Conservation (phyloP, 2,888 invertebrate genomes). For the Drosophila meridiana region DNA sequence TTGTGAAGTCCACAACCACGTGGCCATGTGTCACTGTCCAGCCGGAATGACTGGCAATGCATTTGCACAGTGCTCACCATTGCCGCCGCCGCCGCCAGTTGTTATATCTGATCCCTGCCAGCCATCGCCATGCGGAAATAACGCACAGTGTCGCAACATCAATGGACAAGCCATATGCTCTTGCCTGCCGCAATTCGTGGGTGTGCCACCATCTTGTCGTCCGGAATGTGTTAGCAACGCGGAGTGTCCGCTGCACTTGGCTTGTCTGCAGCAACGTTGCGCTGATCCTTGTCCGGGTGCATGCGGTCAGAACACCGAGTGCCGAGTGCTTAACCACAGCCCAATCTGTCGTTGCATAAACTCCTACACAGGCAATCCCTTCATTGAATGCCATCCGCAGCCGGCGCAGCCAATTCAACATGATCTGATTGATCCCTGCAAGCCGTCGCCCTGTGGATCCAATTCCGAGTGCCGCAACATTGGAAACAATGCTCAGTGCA, state of each 20-base stretch:
- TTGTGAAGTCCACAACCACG: conserved; percentile 90
- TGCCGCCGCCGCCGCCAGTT: conserved; percentile 80
- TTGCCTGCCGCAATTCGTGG: conserved; percentile 89
- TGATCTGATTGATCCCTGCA: conserved; percentile 86
- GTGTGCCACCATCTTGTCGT: conserved; percentile 90
- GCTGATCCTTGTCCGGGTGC: conserved; percentile 91
- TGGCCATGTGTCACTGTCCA: conserved; percentile 90
- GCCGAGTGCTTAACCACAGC: conserved; percentile 90
- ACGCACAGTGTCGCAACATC: conserved; percentile 89
- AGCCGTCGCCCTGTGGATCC: conserved; percentile 92
- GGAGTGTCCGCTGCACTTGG: conserved; percentile 88
- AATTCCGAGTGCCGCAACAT: conserved; percentile 90
- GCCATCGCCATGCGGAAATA: conserved; percentile 90
- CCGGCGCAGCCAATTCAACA: conserved; percentile 26
- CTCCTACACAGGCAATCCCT: conserved; percentile 83
- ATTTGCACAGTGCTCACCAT: conserved; percentile 87
- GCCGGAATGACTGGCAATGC: conserved; percentile 90
- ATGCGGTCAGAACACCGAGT: conserved; percentile 91
- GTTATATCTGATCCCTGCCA: conserved; percentile 86
- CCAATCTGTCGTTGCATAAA: conserved; percentile 90
- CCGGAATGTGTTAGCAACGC: conserved; percentile 90
- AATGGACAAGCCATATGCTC: conserved; percentile 89
- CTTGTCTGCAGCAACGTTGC: conserved; percentile 91
- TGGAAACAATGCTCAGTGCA: conserved; percentile 89
- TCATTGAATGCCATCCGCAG: conserved; percentile 85